These are phyloP conservation scores for Petrolisthes manimaculis DNA, from an alignment of 2,888 invertebrate species.

Conservation along the genomic window DNA sequence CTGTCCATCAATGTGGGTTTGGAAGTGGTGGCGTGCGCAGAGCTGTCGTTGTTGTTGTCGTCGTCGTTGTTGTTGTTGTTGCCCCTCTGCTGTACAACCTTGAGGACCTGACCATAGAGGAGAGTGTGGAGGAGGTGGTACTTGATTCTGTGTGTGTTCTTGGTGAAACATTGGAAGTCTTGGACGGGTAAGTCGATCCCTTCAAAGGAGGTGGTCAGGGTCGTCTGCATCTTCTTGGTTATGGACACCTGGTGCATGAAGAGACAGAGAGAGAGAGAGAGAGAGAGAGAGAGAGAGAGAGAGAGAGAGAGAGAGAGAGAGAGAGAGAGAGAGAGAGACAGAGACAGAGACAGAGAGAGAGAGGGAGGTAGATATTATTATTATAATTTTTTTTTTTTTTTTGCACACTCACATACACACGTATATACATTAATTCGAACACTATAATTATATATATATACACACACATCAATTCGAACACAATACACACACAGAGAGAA, in stretches of 20 bases:
- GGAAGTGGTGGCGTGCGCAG: no score
- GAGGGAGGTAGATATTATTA: background rate
- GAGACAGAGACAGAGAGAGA: background rate
- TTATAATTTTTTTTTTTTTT: no score
- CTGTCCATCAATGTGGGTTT: no score
- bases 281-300: background rate
- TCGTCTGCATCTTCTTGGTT: background rate
- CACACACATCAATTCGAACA: background rate
- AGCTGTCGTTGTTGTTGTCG: no score
- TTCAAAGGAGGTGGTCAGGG: background rate
- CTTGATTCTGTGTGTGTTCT: background rate
- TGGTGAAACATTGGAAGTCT: background rate
- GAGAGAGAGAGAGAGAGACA: constrained; percentile 7
- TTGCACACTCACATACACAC: no score
- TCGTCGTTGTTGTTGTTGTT: no score
- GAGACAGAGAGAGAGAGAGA: constrained; percentile 12
- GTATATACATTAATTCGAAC: background rate
- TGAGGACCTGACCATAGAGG: background rate
- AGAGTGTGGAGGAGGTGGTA: background rate
- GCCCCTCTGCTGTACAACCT: background rate
- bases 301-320: constrained; percentile 11
- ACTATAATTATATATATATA: background rate
- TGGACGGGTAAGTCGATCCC: background rate
- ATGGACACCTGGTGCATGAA: background rate
- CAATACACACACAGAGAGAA: no score